Base-by-base conservation (phyloP, 2,113 vertebrate genomes). In the Hepsetus odoe region DNA sequence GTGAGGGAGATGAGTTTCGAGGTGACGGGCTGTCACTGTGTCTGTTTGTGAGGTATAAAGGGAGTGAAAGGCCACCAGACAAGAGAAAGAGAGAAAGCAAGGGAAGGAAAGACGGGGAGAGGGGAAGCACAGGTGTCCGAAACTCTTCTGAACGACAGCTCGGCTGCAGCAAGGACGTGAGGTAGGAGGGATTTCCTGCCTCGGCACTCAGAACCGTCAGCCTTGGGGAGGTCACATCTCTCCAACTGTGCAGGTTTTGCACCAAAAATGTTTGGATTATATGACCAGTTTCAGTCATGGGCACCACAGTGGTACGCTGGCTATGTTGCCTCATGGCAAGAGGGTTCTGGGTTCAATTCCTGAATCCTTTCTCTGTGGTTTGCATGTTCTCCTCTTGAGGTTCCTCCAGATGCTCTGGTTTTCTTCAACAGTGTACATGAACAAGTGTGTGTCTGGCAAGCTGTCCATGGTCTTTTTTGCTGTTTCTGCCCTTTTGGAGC, bases 1-100 rank as follows among this genome's bases (percentile, higher is more conserved):
- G 38, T 49, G 67, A 79, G 53, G 55, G 32, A 69, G 72, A 75
- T 30, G 6, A 64, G 79, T 69, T 26, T 24, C 20, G 55, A 58
- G 78, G 74, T 84, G 83, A 84, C 66, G 49, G 18, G 49, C 69
- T 82, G 80, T 82, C 80, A 73, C 28, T 4, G 44, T 70, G 76
- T 79, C 69, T 75, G 73, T 72, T 55, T 75, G 53, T 11, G 42
- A 62, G 62, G 44, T 58, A 49, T 71, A 78, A 55, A 68, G 38
- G 56, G 56, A 67, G 26, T 32, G 58, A 77, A 65, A 49, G 82
- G 61, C 56, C 61, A 67, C 30, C 61, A 74, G 44, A 73, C 61
- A 32, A 53, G 42, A 55, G 16, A 55, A 56, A 56, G 33, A 56
- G 33, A 67, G 64, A 65, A 33, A 35, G n/a, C 42, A 24, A 49